A percentile compares a stretch with the other conserved stretches of the same genome.
phyloP scores from a whole-genome alignment of 2,888 invertebrate genomes.

The Agrochola circellaris region DNA sequence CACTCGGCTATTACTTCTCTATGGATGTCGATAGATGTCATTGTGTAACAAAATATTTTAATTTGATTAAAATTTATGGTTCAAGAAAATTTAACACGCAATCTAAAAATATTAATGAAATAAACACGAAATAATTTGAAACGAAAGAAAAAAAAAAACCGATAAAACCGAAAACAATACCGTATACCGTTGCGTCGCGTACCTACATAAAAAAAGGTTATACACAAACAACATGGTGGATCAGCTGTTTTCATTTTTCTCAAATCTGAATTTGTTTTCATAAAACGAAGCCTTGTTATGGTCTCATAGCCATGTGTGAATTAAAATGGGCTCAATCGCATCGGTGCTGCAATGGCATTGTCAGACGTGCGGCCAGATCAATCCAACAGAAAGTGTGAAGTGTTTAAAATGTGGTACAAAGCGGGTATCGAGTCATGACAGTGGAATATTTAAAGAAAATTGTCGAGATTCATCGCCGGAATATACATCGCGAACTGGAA shows the following conservation, averaged over 20 bases:
- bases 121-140: not conserved
- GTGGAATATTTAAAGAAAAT: slow-evolving; percentile 83
- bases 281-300: slow-evolving; percentile 88
- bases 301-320: slow-evolving; percentile 90
- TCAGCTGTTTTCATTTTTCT: slow-evolving; percentile 91
- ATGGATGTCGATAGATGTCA: slow-evolving; percentile 35
- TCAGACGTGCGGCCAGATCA: slow-evolving; percentile 96
- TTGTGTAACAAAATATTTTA: rapidly evolving
- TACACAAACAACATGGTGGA: slow-evolving; percentile 92
- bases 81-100: not conserved
- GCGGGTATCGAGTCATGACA: slow-evolving; percentile 91
- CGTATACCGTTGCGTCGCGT: slow-evolving; percentile 38
- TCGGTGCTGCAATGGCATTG: slow-evolving; percentile 98
- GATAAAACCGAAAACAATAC: slow-evolving; percentile 54
- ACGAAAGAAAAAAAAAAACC: slow-evolving; percentile 36
- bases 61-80: not conserved
- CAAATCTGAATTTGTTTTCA: slow-evolving; percentile 83
- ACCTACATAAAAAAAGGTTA: slow-evolving; percentile 81
- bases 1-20: not conserved
- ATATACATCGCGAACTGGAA: slow-evolving; percentile 84
- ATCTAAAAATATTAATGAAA: not conserved
- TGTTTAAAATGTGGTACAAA: slow-evolving; percentile 95
- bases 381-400: slow-evolving; percentile 95
- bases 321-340: slow-evolving; percentile 97
- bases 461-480: slow-evolving; percentile 86